Percentiles rank a stretch among this genome's conserved stretches.
These are phyloP conservation scores for Hassar affinis DNA, from an alignment of 2,113 vertebrate genomes.

Conservation along the genomic window DNA sequence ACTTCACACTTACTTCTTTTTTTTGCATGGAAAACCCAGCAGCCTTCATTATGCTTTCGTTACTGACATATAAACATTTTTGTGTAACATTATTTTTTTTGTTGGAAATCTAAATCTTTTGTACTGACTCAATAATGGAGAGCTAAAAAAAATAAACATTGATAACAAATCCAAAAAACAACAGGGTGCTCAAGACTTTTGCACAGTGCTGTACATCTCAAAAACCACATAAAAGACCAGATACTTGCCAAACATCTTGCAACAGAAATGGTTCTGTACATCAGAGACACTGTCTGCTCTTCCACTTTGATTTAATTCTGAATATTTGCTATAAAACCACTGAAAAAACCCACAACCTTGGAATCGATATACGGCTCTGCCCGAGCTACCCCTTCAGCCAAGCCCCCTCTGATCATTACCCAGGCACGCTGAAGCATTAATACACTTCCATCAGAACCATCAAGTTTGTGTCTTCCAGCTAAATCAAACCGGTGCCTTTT, in stretches of 20 bases:
- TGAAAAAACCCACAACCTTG: background rate
- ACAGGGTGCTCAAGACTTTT: too few species aligned
- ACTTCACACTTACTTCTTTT: too few species aligned
- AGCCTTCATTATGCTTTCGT: too few species aligned
- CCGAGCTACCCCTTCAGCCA: background rate
- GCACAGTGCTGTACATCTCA: background rate
- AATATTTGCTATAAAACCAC: background rate
- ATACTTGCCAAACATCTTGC: background rate
- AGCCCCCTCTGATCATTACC: background rate
- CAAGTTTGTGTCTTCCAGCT: background rate
- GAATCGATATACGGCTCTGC: background rate
- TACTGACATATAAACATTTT: too few species aligned
- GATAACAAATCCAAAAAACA: too few species aligned
- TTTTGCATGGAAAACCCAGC: too few species aligned
- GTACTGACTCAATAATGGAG: too few species aligned
- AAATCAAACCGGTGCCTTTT: conserved; percentile 21
- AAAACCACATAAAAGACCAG: background rate
- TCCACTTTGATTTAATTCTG: background rate
- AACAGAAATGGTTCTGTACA: background rate
- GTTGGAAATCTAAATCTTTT: too few species aligned
- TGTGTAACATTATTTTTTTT: too few species aligned
- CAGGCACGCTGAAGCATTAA: background rate
- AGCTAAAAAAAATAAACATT: too few species aligned
- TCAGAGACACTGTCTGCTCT: background rate
- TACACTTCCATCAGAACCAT: background rate